Conservation (phyloP, 2,113 vertebrate genomes). For the Willisornis vidua region DNA sequence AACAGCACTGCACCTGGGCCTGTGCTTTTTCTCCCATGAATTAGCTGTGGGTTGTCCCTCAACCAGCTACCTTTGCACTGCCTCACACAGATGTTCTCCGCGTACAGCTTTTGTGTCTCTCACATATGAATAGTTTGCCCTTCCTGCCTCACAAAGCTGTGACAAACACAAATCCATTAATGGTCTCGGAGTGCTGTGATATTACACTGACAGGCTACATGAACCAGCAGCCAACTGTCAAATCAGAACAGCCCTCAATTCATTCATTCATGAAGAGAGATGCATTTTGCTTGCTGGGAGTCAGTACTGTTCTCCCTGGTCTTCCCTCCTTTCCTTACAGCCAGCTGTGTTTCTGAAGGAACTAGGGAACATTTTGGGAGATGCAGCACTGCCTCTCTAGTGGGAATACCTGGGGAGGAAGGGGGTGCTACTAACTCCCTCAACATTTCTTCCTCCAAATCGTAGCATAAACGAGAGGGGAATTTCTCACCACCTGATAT, state of each 20-base stretch:
- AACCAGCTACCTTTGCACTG: neutral
- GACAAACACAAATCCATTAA: neutral
- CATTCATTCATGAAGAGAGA: neutral
- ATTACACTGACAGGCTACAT: neutral
- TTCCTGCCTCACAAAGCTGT: neutral
- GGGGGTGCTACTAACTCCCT: neutral
- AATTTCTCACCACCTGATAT: neutral
- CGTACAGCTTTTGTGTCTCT: neutral
- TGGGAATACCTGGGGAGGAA: neutral
- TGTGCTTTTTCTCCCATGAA: neutral
- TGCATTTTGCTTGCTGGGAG: neutral
- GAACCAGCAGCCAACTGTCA: neutral
- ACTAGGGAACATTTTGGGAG: neutral
- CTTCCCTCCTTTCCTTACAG: neutral
- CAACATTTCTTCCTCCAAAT: neutral
- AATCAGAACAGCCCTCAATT: neutral
- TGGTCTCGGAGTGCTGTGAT: neutral
- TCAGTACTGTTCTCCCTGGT: neutral
- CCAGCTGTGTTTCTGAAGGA: neutral
- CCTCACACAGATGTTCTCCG: accelerated
- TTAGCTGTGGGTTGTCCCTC: neutral
- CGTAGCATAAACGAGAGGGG: neutral
- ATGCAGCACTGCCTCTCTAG: neutral
- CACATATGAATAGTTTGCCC: neutral
- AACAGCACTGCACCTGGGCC: neutral